Evolutionary conservation across 2,113 vertebrate genomes (phyloP).

Genomic region (Irena cyanogastra): DNA sequence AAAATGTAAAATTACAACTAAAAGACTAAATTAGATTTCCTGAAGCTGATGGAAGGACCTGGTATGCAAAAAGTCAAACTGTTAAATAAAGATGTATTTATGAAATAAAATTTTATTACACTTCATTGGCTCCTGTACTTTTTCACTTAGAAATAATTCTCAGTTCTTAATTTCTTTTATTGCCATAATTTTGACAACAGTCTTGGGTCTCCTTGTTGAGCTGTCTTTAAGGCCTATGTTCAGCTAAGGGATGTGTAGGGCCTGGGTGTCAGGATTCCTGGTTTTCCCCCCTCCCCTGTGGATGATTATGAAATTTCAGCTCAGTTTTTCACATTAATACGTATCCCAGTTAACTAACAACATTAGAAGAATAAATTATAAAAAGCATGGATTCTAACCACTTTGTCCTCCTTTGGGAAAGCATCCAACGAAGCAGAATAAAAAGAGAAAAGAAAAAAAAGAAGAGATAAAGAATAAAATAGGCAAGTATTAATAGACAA

Average conservation of each 20-base stretch:
- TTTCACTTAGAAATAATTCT: neutral
- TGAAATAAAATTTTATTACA: neutral
- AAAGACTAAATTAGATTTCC: neutral
- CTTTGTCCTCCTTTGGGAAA: slow-evolving; percentile 99
- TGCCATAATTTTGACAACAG: neutral
- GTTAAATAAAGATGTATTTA: neutral
- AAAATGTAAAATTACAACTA: neutral
- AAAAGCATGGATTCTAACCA: slow-evolving; percentile 95
- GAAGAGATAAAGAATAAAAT: slow-evolving; percentile 69
- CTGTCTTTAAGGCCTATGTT: neutral
- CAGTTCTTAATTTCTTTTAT: neutral
- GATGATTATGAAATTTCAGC: slow-evolving; percentile 12
- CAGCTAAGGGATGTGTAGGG: neutral
- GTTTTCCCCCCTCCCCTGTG: neutral
- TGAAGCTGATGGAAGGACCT: neutral
- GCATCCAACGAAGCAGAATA: slow-evolving; percentile 94
- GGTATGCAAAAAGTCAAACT: neutral
- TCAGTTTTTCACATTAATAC: neutral
- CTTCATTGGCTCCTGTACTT: neutral
- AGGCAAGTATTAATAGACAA: slow-evolving; percentile 64
- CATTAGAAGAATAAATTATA: slow-evolving; percentile 67
- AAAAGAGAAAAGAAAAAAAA: slow-evolving; percentile 69
- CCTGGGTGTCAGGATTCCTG: neutral
- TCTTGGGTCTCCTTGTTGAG: neutral
- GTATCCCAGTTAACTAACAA: slow-evolving; percentile 58